A percentile compares a stretch with the other conserved stretches of the same genome.
Evolutionary conservation across 2,797 vertebrate species (phyloP).

Genomic region (Characodon lateralis): DNA sequence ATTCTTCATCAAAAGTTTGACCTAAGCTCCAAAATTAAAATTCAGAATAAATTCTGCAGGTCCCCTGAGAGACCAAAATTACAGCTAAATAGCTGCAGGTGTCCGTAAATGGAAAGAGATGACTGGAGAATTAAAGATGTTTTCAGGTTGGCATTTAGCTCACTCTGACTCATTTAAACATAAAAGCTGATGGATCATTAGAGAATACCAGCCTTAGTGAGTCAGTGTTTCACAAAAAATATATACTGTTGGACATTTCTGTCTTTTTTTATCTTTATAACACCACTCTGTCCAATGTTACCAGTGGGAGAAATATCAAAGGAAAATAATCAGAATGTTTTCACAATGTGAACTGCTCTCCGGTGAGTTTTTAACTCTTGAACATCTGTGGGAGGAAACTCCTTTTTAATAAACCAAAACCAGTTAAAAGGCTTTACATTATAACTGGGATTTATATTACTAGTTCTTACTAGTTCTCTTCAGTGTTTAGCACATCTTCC

Average conservation of each 20-base stretch:
- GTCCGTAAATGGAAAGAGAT: neutral
- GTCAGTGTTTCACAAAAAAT: constrained; percentile 1
- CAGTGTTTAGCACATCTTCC: neutral
- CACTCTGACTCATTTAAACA: neutral
- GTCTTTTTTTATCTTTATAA: neutral
- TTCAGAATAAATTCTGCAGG: neutral
- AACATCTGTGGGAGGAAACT: neutral
- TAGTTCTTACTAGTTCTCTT: neutral
- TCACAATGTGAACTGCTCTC: neutral
- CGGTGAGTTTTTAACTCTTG: neutral
- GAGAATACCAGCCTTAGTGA: neutral
- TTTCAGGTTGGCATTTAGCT: neutral
- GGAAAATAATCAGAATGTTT: neutral
- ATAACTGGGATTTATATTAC: neutral
- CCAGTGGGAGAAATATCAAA: constrained; percentile 16
- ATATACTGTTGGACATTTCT: neutral
- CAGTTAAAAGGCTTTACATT: neutral
- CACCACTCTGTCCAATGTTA: neutral
- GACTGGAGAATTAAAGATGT: neutral
- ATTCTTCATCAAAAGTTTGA: neutral
- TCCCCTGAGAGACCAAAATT: neutral
- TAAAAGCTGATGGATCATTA: neutral
- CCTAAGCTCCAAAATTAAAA: neutral
- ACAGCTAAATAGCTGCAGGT: neutral
- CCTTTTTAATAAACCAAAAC: neutral